Base-by-base conservation (phyloP, 2,113 vertebrate species). In the Datnioides undecimradiatus region DNA sequence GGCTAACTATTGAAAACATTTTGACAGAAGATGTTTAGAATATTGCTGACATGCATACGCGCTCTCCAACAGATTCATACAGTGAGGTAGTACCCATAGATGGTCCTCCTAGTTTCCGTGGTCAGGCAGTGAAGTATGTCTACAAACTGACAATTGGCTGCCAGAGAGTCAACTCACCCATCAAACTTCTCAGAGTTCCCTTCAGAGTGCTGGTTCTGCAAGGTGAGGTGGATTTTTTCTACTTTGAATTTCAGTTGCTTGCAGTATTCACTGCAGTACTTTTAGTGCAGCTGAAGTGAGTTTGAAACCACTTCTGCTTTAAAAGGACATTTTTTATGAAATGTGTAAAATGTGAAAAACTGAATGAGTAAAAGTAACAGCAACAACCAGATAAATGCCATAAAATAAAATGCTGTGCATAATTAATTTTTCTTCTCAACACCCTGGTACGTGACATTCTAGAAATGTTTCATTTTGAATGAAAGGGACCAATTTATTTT, bases 81-180 rank as follows among this genome's bases (percentile, higher is more conserved):
- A 97, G 96, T 34, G 98, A 99, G 88, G 93, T 95, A 0, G 95
- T 99, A 57, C 98, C 98, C 0, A 77, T 93, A 0, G 96, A 99
- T 0, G 98, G 97, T 27, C 98, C 98, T 3, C 98, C 98, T 3
- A 99, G 97, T 34, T 99, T 99, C 87, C 96, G 98, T 3, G 98
- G 98, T 1, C 98, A 99, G 91, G 95, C 97, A 0, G 98, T 99
- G 77, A 99, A 99, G 86, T 99, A 99, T 0, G 97, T 98, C 77
- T 99, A 99, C 94, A 99, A 99, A 88, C 89, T 99, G 91, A 99
- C 98, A 57, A 96, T 99, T 3, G 98, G 98, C 92, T 99, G 98
- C 92, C 98, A 99, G 93, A 95, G 98, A 1, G 98, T 99, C 87
- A 99, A 98, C 94, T 99, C 97, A 0, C 97, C 98, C 48, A 99